Conservation (phyloP, 1,140 invertebrate genomes). For the Mizuhopecten yessoensis region DNA sequence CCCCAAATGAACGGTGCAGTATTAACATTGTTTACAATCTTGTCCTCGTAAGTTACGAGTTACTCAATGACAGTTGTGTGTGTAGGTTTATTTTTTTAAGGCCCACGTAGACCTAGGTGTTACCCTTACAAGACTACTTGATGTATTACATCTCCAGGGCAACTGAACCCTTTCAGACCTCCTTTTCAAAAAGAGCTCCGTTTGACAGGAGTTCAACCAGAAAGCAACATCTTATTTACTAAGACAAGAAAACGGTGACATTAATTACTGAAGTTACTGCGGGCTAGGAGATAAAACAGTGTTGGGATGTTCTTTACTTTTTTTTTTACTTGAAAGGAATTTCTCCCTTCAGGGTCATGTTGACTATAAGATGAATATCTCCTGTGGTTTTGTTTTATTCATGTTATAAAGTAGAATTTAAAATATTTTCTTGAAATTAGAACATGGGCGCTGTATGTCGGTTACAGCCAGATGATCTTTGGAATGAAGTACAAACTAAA, state of each 20-base stretch:
- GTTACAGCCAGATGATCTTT: neutral
- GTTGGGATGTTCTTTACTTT: neutral
- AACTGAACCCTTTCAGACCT: constrained; percentile 33
- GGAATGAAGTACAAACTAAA: no score
- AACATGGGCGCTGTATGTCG: no score
- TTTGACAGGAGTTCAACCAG: neutral
- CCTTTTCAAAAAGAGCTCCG: constrained; percentile 32
- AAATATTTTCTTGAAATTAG: neutral
- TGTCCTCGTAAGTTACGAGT: neutral
- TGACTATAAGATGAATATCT: neutral
- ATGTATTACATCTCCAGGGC: constrained; percentile 27
- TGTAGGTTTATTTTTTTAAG: neutral
- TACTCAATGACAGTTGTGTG: constrained; percentile 18
- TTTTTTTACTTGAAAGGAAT: neutral
- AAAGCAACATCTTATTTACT: neutral
- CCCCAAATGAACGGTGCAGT: neutral
- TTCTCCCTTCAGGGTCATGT: neutral
- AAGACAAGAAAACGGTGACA: neutral
- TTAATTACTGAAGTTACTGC: neutral
- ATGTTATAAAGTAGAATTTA: neutral
- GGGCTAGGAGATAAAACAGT: neutral
- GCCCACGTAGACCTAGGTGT: constrained; percentile 6
- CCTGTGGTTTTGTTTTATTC: neutral
- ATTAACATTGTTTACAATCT: neutral
- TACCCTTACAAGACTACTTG: neutral